These are phyloP conservation scores for Monopterus albus DNA, from an alignment of 2,113 vertebrate species.

Conservation along the genomic window DNA sequence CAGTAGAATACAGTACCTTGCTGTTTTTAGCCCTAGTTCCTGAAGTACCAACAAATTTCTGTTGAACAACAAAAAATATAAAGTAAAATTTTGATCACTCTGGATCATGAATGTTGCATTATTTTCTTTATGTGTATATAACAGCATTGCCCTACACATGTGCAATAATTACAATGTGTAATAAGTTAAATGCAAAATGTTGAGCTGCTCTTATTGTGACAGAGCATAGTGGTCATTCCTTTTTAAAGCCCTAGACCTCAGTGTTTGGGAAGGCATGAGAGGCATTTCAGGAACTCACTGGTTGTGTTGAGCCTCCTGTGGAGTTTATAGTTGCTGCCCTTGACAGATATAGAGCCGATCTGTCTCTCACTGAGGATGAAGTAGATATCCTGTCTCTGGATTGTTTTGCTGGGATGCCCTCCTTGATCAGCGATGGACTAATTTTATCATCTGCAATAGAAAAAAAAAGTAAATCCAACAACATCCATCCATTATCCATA, in stretches of 20 bases:
- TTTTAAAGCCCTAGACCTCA: slow-evolving; percentile 52
- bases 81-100: background rate
- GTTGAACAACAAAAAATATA: slow-evolving; percentile 35
- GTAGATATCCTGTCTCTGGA: slow-evolving; percentile 63
- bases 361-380: slow-evolving; percentile 82
- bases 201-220: slow-evolving; percentile 18
- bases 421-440: slow-evolving; percentile 57
- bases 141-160: background rate
- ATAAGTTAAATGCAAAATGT: slow-evolving; percentile 14
- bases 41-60: slow-evolving; percentile 65
- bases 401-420: slow-evolving; percentile 54
- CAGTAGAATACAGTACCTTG: slow-evolving; percentile 77
- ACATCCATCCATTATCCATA: no score
- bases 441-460: slow-evolving; percentile 79
- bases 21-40: slow-evolving; percentile 68
- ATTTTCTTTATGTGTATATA: no score
- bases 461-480: background rate
- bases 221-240: slow-evolving; percentile 23
- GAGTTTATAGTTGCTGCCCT: slow-evolving; percentile 78
- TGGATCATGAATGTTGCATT: background rate
- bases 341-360: slow-evolving; percentile 83
- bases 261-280: slow-evolving; percentile 52
- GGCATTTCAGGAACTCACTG: slow-evolving; percentile 81
- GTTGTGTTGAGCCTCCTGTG: slow-evolving; percentile 66
- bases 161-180: background rate